Evolutionary conservation across 2,113 vertebrate genomes (phyloP).

Genomic region (Megalops atlanticus): DNA sequence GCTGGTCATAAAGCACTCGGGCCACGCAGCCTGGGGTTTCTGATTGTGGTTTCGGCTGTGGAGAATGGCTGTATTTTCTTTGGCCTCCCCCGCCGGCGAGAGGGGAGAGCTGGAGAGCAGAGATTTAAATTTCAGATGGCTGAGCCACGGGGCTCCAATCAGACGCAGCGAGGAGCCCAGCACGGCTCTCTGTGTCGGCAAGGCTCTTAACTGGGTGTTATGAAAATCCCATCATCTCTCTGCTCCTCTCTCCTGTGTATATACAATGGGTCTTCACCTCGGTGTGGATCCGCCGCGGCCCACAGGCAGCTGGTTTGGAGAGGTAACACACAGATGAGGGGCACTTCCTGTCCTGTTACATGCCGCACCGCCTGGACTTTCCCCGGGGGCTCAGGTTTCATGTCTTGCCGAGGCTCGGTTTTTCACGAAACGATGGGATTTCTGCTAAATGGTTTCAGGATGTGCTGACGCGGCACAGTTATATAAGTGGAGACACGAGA

Average conservation of each 20-base stretch:
- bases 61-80: neutral
- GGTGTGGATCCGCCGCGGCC: neutral
- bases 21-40: neutral
- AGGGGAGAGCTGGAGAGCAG: neutral
- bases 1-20: neutral
- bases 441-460: constrained; percentile 38
- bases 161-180: neutral
- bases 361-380: neutral
- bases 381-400: constrained; percentile 55
- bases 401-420: constrained; percentile 11
- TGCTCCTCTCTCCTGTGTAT: neutral
- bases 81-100: neutral
- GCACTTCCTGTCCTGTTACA: constrained; percentile 26
- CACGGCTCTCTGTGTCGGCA: neutral
- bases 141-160: constrained; percentile 29
- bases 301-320: constrained; percentile 14
- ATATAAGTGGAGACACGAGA: constrained; percentile 11
- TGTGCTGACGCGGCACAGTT: constrained; percentile 40
- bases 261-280: neutral
- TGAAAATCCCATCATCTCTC: neutral
- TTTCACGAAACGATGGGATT: constrained; percentile 49
- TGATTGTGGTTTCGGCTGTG: constrained; percentile 13
- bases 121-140: neutral
- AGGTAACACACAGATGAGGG: constrained; percentile 11
- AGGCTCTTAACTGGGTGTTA: constrained; percentile 6